Evolutionary conservation across 2,113 vertebrate species (phyloP).

Genomic region (Tympanuchus pallidicinctus): DNA sequence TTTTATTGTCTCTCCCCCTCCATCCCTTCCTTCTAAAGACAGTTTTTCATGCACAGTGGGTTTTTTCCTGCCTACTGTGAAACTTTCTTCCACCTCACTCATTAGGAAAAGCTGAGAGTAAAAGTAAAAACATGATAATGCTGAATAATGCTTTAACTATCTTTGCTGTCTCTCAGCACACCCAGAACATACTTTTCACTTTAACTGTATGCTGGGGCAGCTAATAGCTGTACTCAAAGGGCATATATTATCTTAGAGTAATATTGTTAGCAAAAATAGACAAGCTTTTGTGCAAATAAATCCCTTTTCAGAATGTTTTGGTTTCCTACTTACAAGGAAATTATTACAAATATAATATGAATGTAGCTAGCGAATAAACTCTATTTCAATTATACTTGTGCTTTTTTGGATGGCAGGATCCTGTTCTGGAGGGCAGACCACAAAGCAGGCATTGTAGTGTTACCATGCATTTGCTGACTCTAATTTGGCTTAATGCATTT

Average conservation of each 20-base stretch:
- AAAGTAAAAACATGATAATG: background rate
- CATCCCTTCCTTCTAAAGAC: background rate
- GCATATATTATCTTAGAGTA: background rate
- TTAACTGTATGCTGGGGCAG: background rate
- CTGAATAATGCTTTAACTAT: background rate
- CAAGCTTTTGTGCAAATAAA: background rate
- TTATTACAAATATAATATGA: background rate
- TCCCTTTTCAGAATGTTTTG: constrained; percentile 20
- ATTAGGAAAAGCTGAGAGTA: background rate
- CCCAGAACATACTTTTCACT: background rate
- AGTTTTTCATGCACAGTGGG: background rate
- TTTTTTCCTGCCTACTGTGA: background rate
- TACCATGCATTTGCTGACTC: constrained; percentile 35
- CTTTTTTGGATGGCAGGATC: constrained; percentile 1
- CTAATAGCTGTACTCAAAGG: background rate
- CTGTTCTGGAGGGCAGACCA: constrained; percentile 19
- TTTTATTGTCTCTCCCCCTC: background rate
- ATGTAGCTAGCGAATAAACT: constrained; percentile 13
- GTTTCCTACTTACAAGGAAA: constrained; percentile 10
- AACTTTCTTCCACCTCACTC: background rate
- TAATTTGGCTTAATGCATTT: constrained; percentile 58
- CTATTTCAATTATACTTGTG: constrained; percentile 22
- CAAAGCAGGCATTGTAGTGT: background rate
- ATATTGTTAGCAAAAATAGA: background rate
- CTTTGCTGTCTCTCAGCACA: background rate